Evolutionary conservation across 2,113 vertebrate species (phyloP).

Genomic region (Vidua macroura): DNA sequence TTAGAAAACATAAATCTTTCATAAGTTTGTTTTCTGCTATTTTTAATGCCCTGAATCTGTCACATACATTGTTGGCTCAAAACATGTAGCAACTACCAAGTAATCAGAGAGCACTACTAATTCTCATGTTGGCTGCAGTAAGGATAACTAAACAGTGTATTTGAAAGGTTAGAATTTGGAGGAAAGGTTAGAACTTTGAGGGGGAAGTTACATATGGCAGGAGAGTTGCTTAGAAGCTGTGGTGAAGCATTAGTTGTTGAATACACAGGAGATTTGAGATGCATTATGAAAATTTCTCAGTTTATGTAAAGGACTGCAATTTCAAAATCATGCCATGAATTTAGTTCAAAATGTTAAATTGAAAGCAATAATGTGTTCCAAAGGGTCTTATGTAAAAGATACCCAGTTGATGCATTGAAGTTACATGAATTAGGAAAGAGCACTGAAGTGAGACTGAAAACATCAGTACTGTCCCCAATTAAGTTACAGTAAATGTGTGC

Average conservation of each 20-base stretch:
- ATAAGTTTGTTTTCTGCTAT: conserved; percentile 50
- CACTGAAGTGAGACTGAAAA: conserved; percentile 18
- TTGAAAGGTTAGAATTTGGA: neutral
- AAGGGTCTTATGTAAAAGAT: conserved; percentile 15
- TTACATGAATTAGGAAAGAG: neutral
- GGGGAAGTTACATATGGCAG: neutral
- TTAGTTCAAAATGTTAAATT: conserved; percentile 27
- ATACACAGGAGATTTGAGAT: neutral
- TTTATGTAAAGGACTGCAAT: neutral
- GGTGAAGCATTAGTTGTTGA: neutral
- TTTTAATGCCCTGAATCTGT: conserved; percentile 52
- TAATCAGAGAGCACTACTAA: neutral
- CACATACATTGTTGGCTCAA: conserved; percentile 11
- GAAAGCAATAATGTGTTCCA: conserved; percentile 2
- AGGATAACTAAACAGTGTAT: neutral
- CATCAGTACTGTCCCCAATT: neutral
- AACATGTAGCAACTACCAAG: neutral
- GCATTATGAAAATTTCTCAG: neutral
- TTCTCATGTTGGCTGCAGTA: neutral
- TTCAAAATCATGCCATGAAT: conserved; percentile 4
- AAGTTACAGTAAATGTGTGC: neutral
- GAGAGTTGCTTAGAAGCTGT: neutral
- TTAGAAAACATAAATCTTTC: conserved; percentile 52
- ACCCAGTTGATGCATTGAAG: neutral
- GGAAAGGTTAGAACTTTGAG: neutral